Evolutionary conservation across 2,888 invertebrate genomes (phyloP), one percentile per base, ranked within the genome.

Genomic region (Drosophila histrio): DNA sequence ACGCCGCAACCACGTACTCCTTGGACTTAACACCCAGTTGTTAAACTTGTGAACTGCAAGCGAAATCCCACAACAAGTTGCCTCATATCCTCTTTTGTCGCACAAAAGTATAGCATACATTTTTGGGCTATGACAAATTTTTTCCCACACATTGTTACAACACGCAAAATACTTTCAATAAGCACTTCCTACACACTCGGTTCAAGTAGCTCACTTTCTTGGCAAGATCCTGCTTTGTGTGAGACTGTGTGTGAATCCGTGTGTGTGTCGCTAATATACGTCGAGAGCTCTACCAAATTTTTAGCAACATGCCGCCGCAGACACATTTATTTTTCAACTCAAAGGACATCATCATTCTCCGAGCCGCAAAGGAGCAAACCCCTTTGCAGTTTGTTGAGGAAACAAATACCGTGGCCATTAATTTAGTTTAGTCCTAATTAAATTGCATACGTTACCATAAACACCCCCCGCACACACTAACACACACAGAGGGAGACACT

Each of bases 391-490:
- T 50, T 77, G 57, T 53, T 58, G 46, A 17, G 32, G 71, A 39
- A 60, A 79, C 79, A 75, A 79, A 81, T 78, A 68, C 78, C 62
- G 58, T 63, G 74, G 74, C 64, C 74, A 80, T 80, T 80, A 77
- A 82, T 80, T 80, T 79, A 79, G 64, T 79, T 79, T 82, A 79
- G 74, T 71, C 71, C 80, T 80, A 80, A 80, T 80, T 80, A 80
- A 80, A 80, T 80, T 80, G 79, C 77, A 83, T 77, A 76, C 79
- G 76, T 70, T 76, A 49, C 66, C 66, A 69, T 43, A 75, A 72
- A 64, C 65, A 64, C 63, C 49, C 54, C 38, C 24, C 21, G 47
- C 13, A 46, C 17, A 39, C 28, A 59, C 5, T 53, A 24, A 41
- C 30, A 32, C 24, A 46, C 57, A 56, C 24, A 57, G 26, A 24